Base-by-base conservation (phyloP, 2,888 invertebrate genomes). In the Volucella inanis region DNA sequence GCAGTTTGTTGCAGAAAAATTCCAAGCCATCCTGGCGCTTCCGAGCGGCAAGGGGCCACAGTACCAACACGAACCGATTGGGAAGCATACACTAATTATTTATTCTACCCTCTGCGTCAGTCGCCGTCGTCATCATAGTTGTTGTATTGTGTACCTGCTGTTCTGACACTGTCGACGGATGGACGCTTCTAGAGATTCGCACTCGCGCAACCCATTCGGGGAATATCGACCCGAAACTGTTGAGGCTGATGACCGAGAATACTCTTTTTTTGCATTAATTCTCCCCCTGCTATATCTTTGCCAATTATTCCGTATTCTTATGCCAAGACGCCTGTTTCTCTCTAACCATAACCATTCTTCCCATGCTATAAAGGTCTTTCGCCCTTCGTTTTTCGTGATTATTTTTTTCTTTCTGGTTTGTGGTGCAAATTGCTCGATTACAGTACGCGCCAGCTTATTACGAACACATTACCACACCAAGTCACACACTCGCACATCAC, bases 191-290 rank as follows among this genome's bases (percentile, higher is more conserved):
- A 52, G 15, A 15, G 38, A 59, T 65, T 43, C 4, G 22, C 47
- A 15, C 54, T 54, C 62, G 61, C 72, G 55, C 68, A 75, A 65
- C 59, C 47, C 79, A 80, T 75, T 65, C 65, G 50, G 39, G 45
- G 54, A 78, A 65, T 79, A 84, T 80, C 80, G 80, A 85, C 76
- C 75, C 76, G 43, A 80, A 85, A 76, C 75, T 84, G 64, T 15
- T 59, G 59, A 79, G 84, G 84, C 80, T 79, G 75, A 71, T 85
- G 84, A 85, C 84, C 84, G 84, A 80, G 74, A 85, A 80, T 55
- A 79, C 57, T 75, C 47, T 67, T 72, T 50, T 59, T 38, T 3
- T 18, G 41, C 61, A 59, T 52, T 22, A 15, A 41, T 57, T 74
- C 38, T 12, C 49, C 41, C 50, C 57, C 52, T 47, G 47, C 15